phyloP scores from a whole-genome alignment of 1,140 invertebrate species.

The Odontomachus brunneus region DNA sequence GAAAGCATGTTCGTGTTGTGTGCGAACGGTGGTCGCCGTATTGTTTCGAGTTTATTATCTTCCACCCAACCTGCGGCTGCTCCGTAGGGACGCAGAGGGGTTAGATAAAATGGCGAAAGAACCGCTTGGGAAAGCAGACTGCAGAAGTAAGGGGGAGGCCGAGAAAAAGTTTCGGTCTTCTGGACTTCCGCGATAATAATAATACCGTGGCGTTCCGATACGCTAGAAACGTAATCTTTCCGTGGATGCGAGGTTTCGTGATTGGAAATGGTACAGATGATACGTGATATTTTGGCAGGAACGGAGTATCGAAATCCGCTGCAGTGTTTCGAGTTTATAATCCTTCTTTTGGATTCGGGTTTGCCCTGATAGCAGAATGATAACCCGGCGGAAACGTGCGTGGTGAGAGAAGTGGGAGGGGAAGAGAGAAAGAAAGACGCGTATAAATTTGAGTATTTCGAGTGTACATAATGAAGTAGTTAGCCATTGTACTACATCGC shows the following conservation, averaged over 20 bases:
- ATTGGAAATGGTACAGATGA: constrained; percentile 18
- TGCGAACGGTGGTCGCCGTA: constrained; percentile 65
- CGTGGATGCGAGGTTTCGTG: neutral
- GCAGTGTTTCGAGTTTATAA: neutral
- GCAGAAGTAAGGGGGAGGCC: neutral
- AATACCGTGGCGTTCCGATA: neutral
- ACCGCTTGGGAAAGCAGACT: neutral
- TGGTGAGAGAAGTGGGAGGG: neutral
- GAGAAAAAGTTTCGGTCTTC: constrained; percentile 39
- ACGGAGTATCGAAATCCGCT: neutral
- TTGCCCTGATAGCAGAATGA: neutral
- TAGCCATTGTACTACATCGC: neutral
- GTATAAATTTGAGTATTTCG: neutral
- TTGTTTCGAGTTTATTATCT: constrained; percentile 75
- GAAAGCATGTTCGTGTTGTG: constrained; percentile 82
- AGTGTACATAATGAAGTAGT: neutral
- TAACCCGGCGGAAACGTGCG: neutral
- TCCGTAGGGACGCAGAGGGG: constrained; percentile 39
- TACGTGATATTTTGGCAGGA: neutral
- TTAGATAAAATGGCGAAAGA: constrained; percentile 50
- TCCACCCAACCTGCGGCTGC: constrained; percentile 38
- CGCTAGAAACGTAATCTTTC: constrained; percentile 19
- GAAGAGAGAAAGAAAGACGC: neutral
- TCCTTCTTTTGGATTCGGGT: neutral
- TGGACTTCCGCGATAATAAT: constrained; percentile 42